Evolutionary conservation across 2,797 vertebrate species (phyloP).

Genomic region (Coregonus ussuriensis): DNA sequence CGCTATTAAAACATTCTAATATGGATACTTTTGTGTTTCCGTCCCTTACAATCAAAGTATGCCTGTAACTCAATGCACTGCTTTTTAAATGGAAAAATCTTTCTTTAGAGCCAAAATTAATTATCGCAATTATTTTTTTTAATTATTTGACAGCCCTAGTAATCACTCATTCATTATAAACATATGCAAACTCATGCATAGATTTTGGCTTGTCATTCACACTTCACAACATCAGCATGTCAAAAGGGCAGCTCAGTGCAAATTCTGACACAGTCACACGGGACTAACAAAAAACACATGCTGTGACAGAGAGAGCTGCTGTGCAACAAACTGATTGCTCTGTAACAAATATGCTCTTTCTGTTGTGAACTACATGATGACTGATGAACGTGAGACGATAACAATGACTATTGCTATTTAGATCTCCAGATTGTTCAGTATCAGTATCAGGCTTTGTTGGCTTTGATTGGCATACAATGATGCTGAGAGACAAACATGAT

Average conservation of each 20-base stretch:
- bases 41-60: no score
- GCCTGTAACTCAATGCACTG: no score
- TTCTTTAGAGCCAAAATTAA: no score
- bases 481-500: no score
- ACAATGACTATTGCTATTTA: not conserved
- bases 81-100: no score
- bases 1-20: no score
- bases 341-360: not conserved
- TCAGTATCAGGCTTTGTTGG: not conserved
- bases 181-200: not conserved
- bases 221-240: not conserved
- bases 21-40: no score
- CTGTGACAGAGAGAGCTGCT: slow-evolving; percentile 3
- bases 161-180: not conserved
- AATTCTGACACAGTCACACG: not conserved
- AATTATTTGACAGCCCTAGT: not conserved
- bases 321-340: slow-evolving; percentile 1
- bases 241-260: not conserved
- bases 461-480: not conserved
- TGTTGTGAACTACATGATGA: not conserved
- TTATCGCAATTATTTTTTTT: no score
- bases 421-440: not conserved
- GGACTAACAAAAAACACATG: slow-evolving; percentile 20
- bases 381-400: not conserved
- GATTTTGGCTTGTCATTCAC: not conserved